Conservation (phyloP, 1,140 invertebrate species). For the Cataglyphis hispanica region DNA sequence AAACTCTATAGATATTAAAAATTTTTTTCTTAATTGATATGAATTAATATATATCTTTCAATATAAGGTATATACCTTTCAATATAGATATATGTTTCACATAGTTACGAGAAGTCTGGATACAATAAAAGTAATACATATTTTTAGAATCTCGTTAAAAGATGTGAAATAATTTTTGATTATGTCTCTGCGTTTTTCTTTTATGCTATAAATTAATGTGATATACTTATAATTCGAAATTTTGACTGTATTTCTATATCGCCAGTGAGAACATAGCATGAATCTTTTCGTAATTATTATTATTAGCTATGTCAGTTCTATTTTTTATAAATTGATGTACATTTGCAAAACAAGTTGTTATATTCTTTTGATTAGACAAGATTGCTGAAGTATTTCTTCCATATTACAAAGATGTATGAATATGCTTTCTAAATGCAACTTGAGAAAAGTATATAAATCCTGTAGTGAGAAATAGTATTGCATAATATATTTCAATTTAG, state of each 20-base stretch:
- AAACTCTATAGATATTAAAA: constrained; percentile 14
- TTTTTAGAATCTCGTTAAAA: neutral
- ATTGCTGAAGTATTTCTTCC: constrained; percentile 18
- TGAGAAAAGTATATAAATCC: neutral
- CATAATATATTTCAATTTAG: constrained; percentile 10
- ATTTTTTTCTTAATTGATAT: constrained; percentile 22
- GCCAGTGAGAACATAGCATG: neutral
- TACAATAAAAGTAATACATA: neutral
- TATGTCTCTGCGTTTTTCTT: constrained; percentile 4
- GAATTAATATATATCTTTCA: constrained; percentile 14
- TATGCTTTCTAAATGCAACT: constrained; percentile 44
- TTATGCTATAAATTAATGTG: constrained; percentile 20
- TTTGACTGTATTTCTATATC: neutral
- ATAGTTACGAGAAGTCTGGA: neutral
- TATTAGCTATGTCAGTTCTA: constrained; percentile 18
- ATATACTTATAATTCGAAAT: constrained; percentile 26
- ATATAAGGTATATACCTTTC: constrained; percentile 22
- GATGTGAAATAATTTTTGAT: constrained; percentile 13
- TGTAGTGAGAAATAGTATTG: constrained; percentile 10
- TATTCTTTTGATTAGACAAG: constrained; percentile 28
- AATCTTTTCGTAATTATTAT: neutral
- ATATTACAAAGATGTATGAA: constrained; percentile 48
- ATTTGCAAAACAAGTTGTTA: neutral
- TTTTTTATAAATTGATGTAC: constrained; percentile 4
- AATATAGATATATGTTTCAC: constrained; percentile 24